phyloP scores from a whole-genome alignment of 2,888 invertebrate species.

The Epirrhoe tristata region DNA sequence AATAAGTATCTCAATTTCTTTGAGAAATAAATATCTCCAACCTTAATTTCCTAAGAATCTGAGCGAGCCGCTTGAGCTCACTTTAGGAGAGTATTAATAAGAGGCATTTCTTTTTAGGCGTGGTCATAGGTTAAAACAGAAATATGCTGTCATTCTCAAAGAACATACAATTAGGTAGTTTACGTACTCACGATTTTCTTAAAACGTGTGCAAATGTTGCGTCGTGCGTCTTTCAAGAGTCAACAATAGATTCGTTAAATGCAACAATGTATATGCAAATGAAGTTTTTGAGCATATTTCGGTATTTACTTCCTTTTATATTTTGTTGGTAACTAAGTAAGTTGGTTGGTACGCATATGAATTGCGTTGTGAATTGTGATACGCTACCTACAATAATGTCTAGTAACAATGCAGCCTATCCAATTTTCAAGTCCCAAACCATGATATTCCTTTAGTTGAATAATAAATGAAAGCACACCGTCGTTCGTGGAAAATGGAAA shows the following conservation, averaged over 20 bases:
- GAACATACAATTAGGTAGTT: too few species aligned
- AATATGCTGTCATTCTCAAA: too few species aligned
- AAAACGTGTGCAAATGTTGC: background rate
- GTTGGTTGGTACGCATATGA: too few species aligned
- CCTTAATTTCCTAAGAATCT: background rate
- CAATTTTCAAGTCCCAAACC: too few species aligned
- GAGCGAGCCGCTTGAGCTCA: background rate
- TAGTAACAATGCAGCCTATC: too few species aligned
- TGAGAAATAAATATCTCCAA: too few species aligned
- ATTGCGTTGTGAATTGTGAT: too few species aligned
- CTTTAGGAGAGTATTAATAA: background rate
- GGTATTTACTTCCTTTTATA: background rate
- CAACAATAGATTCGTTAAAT: background rate
- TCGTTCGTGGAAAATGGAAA: conserved; percentile 15
- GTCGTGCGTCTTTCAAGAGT: background rate
- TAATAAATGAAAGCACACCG: conserved; percentile 13
- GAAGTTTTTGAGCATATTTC: background rate
- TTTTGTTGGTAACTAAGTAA: background rate
- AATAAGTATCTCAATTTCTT: too few species aligned
- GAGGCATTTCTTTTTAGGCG: too few species aligned
- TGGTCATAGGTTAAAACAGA: too few species aligned
- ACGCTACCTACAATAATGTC: too few species aligned
- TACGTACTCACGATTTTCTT: background rate
- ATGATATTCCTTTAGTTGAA: background rate
- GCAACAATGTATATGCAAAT: conserved; percentile 5